phyloP scores from a whole-genome alignment of 2,888 invertebrate species.

The Neoscelio sp. region DNA sequence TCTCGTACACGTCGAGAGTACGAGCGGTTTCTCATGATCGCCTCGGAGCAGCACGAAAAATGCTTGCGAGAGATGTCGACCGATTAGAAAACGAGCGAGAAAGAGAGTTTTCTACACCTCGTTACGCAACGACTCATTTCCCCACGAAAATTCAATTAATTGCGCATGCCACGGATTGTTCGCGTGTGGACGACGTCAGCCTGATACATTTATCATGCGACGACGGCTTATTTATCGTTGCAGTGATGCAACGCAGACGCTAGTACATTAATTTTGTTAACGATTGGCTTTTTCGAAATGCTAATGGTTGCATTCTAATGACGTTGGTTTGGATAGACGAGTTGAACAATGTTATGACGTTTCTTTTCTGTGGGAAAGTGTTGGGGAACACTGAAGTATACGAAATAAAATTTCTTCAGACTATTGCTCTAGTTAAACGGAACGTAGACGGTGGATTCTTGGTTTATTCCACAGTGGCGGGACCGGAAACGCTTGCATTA shows the following conservation, averaged over 20 bases:
- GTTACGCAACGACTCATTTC: slow-evolving; percentile 45
- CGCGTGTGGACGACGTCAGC: slow-evolving; percentile 2
- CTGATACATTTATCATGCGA: slow-evolving; percentile 42
- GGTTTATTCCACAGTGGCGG: too few relatives aligned
- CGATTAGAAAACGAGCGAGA: slow-evolving; percentile 27
- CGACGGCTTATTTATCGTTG: slow-evolving; percentile 23
- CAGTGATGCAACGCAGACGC: background rate
- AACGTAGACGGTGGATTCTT: too few relatives aligned
- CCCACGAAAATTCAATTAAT: slow-evolving; percentile 57
- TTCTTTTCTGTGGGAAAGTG: too few relatives aligned
- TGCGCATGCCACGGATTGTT: slow-evolving; percentile 36
- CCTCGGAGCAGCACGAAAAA: slow-evolving; percentile 12
- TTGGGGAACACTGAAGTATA: too few relatives aligned
- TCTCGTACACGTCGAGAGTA: background rate
- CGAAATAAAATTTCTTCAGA: too few relatives aligned
- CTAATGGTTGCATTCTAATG: too few relatives aligned
- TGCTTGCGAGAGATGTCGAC: slow-evolving; percentile 32
- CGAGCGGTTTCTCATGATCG: slow-evolving; percentile 44
- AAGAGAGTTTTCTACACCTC: slow-evolving; percentile 41
- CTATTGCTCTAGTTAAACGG: too few relatives aligned
- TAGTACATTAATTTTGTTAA: slow-evolving; percentile 29
- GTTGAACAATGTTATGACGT: too few relatives aligned
- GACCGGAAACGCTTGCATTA: too few relatives aligned
- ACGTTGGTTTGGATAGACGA: too few relatives aligned
- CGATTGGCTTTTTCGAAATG: too few relatives aligned